Evolutionary conservation across 1,140 invertebrate genomes (phyloP), one percentile per base, ranked within the genome.

Genomic region (Neomicropteryx cornuta): DNA sequence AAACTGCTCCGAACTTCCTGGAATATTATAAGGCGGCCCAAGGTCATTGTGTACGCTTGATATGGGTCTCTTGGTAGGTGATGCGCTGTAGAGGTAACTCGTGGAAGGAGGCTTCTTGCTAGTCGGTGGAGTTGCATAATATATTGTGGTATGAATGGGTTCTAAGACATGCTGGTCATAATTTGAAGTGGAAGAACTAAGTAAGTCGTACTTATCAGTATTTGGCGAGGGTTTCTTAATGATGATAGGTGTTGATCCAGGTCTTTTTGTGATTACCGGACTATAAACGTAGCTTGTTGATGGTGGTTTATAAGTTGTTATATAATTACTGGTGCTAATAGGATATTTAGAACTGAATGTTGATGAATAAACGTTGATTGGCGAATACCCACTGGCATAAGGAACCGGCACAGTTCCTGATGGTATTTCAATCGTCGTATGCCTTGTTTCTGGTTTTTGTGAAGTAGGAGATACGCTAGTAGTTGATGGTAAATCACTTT

Each of bases 271-370:
- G 10, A 65, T 66, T 8, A 63, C 67, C 0, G 71, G 60, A 38
- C 63, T 69, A 2, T 71, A 73, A 0, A 75, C 59, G 34, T 77
- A 76, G 40, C 72, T 75, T 1, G 72, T 75, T n/a, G 72, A 67
- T 8, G 70, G 66, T 11, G 71, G 71, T 47, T 59, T 33, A 28
- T 18, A 39, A 3, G 46, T 39, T n/a, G 36, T 41, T 1, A 19
- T 36, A 14, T 41, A 33, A 29, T 38, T 42, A 18, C 41, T 42
- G 2, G 18, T 68, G n/a, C n/a, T n/a, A n/a, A n/a, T n/a, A n/a
- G n/a, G n/a, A n/a, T n/a, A n/a, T n/a, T n/a, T n/a, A n/a, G n/a
- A n/a, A n/a, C n/a, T n/a, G n/a, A n/a, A n/a, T n/a, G n/a, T n/a
- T n/a, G n/a, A n/a, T n/a, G n/a, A n/a, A n/a, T n/a, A n/a, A n/a